Percentiles rank a stretch among this genome's conserved stretches.
Evolutionary conservation across 2,797 vertebrate species (phyloP).

Genomic region (Chaetodon trifasciatus): DNA sequence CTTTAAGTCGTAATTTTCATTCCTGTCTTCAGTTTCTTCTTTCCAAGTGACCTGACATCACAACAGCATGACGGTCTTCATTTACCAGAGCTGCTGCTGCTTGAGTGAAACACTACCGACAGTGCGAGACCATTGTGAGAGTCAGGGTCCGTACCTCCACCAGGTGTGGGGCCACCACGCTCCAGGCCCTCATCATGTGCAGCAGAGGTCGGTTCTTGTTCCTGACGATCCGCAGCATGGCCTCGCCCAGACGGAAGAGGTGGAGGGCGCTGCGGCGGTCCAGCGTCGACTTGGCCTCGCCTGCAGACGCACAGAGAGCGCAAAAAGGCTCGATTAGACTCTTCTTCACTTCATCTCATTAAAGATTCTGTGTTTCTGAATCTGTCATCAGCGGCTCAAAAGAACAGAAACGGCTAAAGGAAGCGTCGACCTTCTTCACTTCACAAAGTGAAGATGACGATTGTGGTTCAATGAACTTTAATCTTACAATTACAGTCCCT

Average conservation of each 20-base stretch:
- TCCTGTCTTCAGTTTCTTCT: too few species aligned
- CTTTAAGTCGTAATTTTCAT: too few species aligned
- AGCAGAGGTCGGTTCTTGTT: slow-evolving; percentile 91
- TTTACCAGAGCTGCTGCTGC: too few species aligned
- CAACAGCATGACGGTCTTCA: too few species aligned
- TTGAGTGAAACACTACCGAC: too few species aligned
- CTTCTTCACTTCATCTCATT: not conserved
- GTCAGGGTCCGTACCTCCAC: slow-evolving; percentile 88
- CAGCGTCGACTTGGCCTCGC: slow-evolving; percentile 93
- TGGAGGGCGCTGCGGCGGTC: slow-evolving; percentile 93
- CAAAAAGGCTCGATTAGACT: too few species aligned
- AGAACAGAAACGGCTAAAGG: not conserved
- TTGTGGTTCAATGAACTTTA: not conserved
- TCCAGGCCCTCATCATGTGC: slow-evolving; percentile 96
- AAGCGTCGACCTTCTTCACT: not conserved
- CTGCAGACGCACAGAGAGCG: slow-evolving; percentile 70
- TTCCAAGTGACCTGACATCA: too few species aligned
- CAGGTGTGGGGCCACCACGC: slow-evolving; percentile 95
- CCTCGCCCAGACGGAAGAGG: slow-evolving; percentile 95
- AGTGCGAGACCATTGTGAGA: too few species aligned
- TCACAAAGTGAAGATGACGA: not conserved
- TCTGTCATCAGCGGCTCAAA: not conserved
- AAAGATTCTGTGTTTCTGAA: not conserved
- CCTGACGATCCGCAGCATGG: slow-evolving; percentile 93
- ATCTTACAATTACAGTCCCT: not conserved